Conservation (phyloP, 1,140 invertebrate species). For the Drosophila athabasca region DNA sequence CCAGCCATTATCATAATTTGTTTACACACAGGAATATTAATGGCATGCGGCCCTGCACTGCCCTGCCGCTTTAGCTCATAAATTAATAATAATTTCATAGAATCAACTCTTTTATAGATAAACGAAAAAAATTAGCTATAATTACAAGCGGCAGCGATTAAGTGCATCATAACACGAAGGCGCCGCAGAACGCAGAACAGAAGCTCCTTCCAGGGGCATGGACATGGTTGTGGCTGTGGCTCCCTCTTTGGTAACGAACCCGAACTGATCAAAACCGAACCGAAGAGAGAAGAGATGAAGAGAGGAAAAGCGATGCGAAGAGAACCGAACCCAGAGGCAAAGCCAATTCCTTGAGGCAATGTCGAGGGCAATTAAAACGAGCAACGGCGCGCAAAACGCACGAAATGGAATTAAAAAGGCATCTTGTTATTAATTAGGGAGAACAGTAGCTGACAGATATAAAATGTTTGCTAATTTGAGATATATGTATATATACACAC, state of each 20-base stretch:
- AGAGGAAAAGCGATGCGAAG: conserved; percentile 2
- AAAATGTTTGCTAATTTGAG: conserved; percentile 83
- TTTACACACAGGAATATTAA: conserved; percentile 51
- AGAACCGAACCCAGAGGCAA: conserved; percentile 22
- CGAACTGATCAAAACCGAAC: not conserved
- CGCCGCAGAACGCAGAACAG: conserved; percentile 28
- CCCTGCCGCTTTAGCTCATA: conserved; percentile 37
- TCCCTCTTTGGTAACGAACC: conserved; percentile 14
- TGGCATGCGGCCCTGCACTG: conserved; percentile 8
- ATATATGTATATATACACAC: conserved; percentile 56
- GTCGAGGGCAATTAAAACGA: conserved; percentile 73
- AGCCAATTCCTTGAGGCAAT: conserved; percentile 44
- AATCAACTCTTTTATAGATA: conserved; percentile 49
- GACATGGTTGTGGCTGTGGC: conserved; percentile 15
- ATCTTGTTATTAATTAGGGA: conserved; percentile 84
- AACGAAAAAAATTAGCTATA: conserved; percentile 66
- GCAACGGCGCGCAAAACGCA: conserved; percentile 79
- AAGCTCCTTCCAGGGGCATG: conserved; percentile 13
- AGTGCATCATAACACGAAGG: conserved; percentile 51
- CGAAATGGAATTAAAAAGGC: conserved; percentile 81
- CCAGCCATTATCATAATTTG: conserved; percentile 38
- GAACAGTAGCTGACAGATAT: conserved; percentile 83
- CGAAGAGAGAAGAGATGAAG: not conserved
- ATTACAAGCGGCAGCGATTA: conserved; percentile 58
- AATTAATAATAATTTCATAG: conserved; percentile 55